Base-by-base conservation (phyloP, 2,888 invertebrate genomes). In the Myopa testacea region DNA sequence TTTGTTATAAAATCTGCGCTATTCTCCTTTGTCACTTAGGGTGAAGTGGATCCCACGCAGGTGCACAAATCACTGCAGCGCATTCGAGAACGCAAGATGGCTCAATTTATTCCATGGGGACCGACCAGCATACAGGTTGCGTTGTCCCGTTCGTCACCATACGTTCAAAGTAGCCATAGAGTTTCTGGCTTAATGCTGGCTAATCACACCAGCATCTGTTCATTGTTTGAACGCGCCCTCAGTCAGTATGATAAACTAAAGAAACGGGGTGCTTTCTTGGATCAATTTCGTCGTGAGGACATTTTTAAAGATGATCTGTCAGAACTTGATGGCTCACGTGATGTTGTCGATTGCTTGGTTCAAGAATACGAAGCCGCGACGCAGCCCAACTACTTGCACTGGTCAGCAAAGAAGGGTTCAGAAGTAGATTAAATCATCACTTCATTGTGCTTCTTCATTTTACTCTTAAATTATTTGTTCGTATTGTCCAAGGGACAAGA, bases 91-190 rank as follows among this genome's bases (percentile, higher is more conserved):
- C 92, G 98, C 26, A 98, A 98, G 89, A 90, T 98, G 81, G 98
- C 97, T 0, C 95, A 97, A 87, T 99, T 99, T 88, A 98, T 99
- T 84, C 97, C 98, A 1, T 99, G 99, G 98, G 98, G 98, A 12
- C 98, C 99, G 5, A 98, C 98, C 0, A 96, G 97, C 87, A 98
- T 99, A 83, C 98, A 99, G 90, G 98, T 99, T 80, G 98, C 98
- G 0, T 91, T 99, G 14, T 98, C 98, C 0, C 92, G 96, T 70
- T 96, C 97, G 87, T 98, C 98, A 26, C 98, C 99, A 0, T 98
- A 98, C 87, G 95, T 99, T 79, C 96, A 96, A 88, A 95, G 97
- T 79, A 95, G 96, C 68, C 98, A 99, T 90, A 93, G 98, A 82
- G 98, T 99, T 4, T 98, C 98, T 37, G 99, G 99, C 4, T 92